These are phyloP conservation scores for Butorides virescens DNA, from an alignment of 2,113 vertebrate species.

Conservation along the genomic window DNA sequence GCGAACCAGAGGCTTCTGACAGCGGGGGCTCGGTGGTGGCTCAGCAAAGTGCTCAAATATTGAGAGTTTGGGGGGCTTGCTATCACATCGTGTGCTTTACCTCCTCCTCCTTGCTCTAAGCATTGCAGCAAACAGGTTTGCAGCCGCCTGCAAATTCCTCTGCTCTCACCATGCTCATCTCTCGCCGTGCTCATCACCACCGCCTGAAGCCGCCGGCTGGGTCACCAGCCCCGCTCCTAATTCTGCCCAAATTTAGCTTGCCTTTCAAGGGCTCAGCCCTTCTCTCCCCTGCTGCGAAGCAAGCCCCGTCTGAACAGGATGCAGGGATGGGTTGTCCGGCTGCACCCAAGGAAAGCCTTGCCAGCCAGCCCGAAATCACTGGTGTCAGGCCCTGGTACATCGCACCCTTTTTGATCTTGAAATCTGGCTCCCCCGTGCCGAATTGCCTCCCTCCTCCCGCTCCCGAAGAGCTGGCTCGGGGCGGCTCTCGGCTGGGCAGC, in stretches of 20 bases:
- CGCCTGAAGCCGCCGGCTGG: accelerated
- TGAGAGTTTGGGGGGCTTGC: background rate
- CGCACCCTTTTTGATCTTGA: background rate
- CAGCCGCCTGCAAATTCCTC: background rate
- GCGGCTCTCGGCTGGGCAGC: background rate
- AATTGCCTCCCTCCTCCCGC: background rate
- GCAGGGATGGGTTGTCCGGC: background rate
- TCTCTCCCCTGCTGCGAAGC: accelerated
- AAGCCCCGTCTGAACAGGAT: accelerated
- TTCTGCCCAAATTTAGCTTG: background rate
- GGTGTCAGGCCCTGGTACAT: accelerated
- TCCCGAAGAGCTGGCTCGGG: background rate
- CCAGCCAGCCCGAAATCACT: background rate
- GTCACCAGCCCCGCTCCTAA: background rate
- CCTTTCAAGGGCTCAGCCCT: background rate
- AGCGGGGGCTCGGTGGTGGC: accelerated
- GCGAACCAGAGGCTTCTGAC: background rate
- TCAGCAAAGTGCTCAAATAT: background rate
- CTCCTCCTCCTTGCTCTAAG: background rate
- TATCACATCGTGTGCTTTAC: background rate
- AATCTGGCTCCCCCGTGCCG: background rate
- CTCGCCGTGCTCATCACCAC: background rate
- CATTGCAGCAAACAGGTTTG: background rate
- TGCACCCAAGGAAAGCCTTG: background rate
- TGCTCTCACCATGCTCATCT: background rate